Conservation (phyloP, 2,888 invertebrate species). For the Thera obeliscata region DNA sequence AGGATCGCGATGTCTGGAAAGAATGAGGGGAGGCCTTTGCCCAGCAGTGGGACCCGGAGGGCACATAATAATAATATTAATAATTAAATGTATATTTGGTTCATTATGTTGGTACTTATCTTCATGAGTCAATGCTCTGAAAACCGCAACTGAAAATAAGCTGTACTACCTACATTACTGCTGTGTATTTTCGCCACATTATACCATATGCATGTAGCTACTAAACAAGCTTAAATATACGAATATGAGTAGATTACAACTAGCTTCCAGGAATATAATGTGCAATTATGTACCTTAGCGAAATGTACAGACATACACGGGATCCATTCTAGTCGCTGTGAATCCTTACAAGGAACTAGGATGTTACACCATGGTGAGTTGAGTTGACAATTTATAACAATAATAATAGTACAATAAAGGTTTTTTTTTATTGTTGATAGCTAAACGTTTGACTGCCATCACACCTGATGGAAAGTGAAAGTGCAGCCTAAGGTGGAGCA, state of each 20-base stretch:
- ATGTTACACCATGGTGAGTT: constrained; percentile 94
- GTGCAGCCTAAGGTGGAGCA: too few species aligned
- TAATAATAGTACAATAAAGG: too few species aligned
- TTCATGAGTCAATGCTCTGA: not conserved
- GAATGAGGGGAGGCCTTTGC: too few species aligned
- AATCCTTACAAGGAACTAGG: constrained; percentile 97
- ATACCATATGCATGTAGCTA: not conserved
- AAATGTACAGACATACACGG: constrained; percentile 92
- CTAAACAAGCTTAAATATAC: too few species aligned
- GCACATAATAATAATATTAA: too few species aligned
- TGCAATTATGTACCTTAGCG: constrained; percentile 78
- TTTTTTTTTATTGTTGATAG: too few species aligned
- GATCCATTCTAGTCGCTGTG: constrained; percentile 95
- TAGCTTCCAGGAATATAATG: not conserved
- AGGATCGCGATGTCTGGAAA: too few species aligned
- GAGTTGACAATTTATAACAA: not conserved
- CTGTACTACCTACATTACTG: not conserved
- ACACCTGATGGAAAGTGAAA: too few species aligned
- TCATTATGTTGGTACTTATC: not conserved
- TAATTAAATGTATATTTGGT: not conserved
- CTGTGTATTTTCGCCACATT: not conserved
- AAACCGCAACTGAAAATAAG: not conserved
- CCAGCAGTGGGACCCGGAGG: too few species aligned
- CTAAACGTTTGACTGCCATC: too few species aligned
- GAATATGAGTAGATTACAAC: not conserved